phyloP scores from a whole-genome alignment of 2,113 vertebrate species.

The Oncorhynchus gorbuscha region DNA sequence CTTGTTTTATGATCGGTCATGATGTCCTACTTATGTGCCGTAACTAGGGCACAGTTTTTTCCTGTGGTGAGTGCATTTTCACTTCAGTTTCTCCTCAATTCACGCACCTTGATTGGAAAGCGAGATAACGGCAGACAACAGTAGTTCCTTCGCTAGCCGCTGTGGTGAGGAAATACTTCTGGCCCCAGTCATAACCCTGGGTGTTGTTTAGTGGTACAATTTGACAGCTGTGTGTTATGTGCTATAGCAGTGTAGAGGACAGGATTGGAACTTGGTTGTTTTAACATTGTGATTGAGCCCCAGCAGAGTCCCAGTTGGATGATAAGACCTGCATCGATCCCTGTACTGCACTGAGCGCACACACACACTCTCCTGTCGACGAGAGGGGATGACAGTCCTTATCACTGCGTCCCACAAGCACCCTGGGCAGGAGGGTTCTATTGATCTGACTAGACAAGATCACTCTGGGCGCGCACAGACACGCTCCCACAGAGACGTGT shows the following conservation, averaged over 20 bases:
- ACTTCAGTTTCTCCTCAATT: no score
- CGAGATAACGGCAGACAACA: conserved; percentile 20
- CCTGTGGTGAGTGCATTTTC: neutral
- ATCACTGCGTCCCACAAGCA: conserved; percentile 64
- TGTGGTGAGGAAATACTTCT: no score
- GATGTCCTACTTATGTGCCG: no score
- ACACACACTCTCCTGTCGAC: conserved; percentile 11
- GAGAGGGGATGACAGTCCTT: conserved; percentile 55
- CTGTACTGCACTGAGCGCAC: conserved; percentile 25
- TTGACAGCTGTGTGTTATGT: neutral
- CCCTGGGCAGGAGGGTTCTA: conserved; percentile 38
- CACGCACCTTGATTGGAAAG: no score
- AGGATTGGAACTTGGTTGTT: conserved; percentile 48
- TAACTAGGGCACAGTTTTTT: no score
- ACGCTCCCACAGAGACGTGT: neutral
- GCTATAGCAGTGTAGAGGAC: neutral
- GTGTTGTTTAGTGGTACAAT: neutral
- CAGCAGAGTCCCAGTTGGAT: conserved; percentile 47
- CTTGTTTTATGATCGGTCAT: no score
- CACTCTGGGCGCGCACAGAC: conserved; percentile 6
- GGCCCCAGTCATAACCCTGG: conserved; percentile 17
- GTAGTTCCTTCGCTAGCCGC: neutral
- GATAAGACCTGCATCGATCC: conserved; percentile 69
- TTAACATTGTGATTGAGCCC: conserved; percentile 63
- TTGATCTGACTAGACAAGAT: conserved; percentile 63